Evolutionary conservation across 2,888 invertebrate species (phyloP).

Genomic region (Ashinkailepas kermadecensis): DNA sequence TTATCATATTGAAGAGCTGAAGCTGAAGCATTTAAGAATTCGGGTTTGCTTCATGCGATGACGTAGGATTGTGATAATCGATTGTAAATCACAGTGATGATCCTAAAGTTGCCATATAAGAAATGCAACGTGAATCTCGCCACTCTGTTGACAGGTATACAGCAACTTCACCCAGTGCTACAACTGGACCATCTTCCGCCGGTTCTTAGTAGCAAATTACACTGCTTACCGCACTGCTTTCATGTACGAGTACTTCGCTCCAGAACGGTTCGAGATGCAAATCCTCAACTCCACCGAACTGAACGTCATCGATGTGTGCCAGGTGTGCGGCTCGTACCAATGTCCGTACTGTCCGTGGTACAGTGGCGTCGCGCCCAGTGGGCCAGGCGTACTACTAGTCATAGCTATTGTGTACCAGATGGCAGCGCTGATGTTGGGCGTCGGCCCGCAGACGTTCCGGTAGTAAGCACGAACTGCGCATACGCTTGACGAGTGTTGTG

Average conservation of each 20-base stretch:
- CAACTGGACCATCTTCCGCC: slow-evolving; percentile 48
- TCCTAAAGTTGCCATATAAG: too few species aligned
- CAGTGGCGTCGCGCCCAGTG: slow-evolving; percentile 31
- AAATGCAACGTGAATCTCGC: too few species aligned
- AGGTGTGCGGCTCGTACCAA: slow-evolving; percentile 48
- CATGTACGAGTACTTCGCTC: slow-evolving; percentile 44
- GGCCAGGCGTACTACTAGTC: neutral
- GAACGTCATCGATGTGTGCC: slow-evolving; percentile 44
- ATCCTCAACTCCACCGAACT: slow-evolving; percentile 40
- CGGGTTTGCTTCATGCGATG: too few species aligned
- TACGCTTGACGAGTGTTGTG: too few species aligned
- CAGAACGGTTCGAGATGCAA: slow-evolving; percentile 38
- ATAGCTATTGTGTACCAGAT: neutral
- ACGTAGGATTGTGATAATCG: too few species aligned
- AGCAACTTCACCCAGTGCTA: slow-evolving; percentile 42
- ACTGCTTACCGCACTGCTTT: slow-evolving; percentile 48
- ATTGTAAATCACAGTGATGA: too few species aligned
- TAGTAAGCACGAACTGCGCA: too few species aligned
- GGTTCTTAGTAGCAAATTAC: slow-evolving; percentile 52
- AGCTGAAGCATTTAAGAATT: too few species aligned
- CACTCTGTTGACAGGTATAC: slow-evolving; percentile 21
- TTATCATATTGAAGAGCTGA: too few species aligned
- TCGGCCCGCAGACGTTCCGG: too few species aligned
- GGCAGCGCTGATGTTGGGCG: too few species aligned
- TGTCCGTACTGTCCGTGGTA: slow-evolving; percentile 47